Evolutionary conservation across 2,113 vertebrate species (phyloP).

Genomic region (Ctenomys sociabilis): DNA sequence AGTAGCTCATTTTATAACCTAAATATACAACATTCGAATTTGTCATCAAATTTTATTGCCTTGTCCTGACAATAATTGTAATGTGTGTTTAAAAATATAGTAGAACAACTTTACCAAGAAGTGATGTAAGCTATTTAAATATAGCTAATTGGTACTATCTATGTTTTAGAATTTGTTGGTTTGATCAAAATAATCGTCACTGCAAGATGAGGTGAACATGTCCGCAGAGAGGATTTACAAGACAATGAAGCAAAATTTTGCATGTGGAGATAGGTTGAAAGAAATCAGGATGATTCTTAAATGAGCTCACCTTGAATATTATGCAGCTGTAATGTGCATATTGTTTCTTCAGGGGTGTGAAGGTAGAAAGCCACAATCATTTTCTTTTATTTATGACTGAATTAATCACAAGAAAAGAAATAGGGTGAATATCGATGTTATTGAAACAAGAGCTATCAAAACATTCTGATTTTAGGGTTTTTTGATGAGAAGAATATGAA

Average conservation of each 20-base stretch:
- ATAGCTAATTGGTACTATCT: neutral
- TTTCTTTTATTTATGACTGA: neutral
- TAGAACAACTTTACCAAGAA: neutral
- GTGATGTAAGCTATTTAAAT: neutral
- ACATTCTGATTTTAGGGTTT: neutral
- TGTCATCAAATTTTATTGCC: too few species aligned
- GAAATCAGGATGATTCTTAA: neutral
- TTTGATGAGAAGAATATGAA: neutral
- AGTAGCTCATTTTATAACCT: neutral
- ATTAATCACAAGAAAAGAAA: neutral
- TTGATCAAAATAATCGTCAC: neutral
- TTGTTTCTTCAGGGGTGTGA: neutral
- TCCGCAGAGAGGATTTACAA: neutral
- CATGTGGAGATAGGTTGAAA: neutral
- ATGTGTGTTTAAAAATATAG: slow-evolving; percentile 6
- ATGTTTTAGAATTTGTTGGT: neutral
- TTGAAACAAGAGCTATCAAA: neutral
- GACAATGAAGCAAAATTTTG: neutral
- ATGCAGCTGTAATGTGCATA: neutral
- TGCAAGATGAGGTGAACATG: neutral
- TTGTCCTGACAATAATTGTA: too few species aligned
- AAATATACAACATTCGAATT: too few species aligned
- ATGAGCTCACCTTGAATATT: neutral
- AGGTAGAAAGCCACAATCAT: neutral
- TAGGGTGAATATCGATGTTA: neutral